Percentiles rank a stretch among this genome's conserved stretches.
Evolutionary conservation across 1,140 invertebrate genomes (phyloP).

Genomic region (Nasonia longicornis): DNA sequence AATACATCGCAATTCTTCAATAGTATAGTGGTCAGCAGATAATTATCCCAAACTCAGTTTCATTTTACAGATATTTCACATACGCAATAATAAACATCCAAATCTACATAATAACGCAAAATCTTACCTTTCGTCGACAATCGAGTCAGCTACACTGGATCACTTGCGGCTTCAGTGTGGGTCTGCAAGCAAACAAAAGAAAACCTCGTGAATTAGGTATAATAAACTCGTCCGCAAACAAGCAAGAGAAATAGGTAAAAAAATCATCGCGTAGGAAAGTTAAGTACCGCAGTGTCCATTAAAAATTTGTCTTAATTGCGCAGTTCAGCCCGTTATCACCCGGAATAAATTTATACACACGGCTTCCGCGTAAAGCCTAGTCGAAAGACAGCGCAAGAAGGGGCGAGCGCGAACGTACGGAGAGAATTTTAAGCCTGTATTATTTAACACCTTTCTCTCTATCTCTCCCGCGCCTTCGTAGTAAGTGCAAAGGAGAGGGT

Average conservation of each 20-base stretch:
- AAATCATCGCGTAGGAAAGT: not conserved
- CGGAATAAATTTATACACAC: slow-evolving; percentile 39
- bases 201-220: not conserved
- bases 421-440: slow-evolving; percentile 65
- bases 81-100: too few relatives aligned
- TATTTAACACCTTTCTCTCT: slow-evolving; percentile 63
- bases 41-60: too few relatives aligned
- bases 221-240: not conserved
- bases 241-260: not conserved
- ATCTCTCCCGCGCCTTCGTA: slow-evolving; percentile 34
- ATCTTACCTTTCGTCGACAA: too few relatives aligned
- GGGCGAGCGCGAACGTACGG: slow-evolving; percentile 50
- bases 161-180: too few relatives aligned
- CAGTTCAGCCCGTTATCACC: not conserved
- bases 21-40: too few relatives aligned
- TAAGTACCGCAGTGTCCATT: not conserved
- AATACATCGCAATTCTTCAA: too few relatives aligned
- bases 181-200: not conserved
- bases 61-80: too few relatives aligned
- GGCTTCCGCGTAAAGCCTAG: slow-evolving; percentile 25
- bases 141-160: too few relatives aligned
- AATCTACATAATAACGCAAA: too few relatives aligned
- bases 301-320: slow-evolving; percentile 30
- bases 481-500: slow-evolving; percentile 35
- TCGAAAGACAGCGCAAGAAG: slow-evolving; percentile 33